Conservation (phyloP, 2,888 invertebrate species). For the Rhodophaea formosa region DNA sequence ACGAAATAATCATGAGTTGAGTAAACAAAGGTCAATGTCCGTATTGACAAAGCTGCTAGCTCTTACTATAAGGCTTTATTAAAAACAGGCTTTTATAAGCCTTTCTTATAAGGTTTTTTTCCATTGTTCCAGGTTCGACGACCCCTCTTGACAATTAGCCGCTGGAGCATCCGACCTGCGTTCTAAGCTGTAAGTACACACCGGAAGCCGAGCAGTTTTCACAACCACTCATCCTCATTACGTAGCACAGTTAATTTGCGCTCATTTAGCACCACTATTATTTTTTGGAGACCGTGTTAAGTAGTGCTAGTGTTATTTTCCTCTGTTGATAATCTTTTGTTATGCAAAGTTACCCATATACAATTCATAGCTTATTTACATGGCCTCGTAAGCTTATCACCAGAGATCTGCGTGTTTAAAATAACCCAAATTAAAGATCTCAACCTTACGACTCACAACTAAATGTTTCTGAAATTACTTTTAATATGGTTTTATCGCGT, state of each 20-base stretch:
- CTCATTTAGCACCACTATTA: not conserved
- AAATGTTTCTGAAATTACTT: too few species aligned
- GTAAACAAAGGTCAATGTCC: too few species aligned
- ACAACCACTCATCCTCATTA: slow-evolving; percentile 29
- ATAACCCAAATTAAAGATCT: too few species aligned
- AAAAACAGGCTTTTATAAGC: too few species aligned
- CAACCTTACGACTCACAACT: too few species aligned
- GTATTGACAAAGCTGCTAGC: too few species aligned
- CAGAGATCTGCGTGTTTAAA: too few species aligned
- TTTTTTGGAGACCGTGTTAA: not conserved
- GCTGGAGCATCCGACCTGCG: slow-evolving; percentile 84
- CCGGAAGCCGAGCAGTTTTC: slow-evolving; percentile 57
- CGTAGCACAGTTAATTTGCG: not conserved
- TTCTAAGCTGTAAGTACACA: slow-evolving; percentile 85
- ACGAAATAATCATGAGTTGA: too few species aligned
- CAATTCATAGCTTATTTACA: not conserved
- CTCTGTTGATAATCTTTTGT: not conserved
- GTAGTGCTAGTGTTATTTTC: not conserved
- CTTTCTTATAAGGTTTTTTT: too few species aligned
- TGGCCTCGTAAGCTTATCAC: not conserved
- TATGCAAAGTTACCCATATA: not conserved
- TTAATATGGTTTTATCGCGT: too few species aligned
- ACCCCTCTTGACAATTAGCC: slow-evolving; percentile 89
- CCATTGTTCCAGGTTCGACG: slow-evolving; percentile 67
- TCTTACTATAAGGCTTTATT: too few species aligned